phyloP scores from a whole-genome alignment of 2,113 vertebrate genomes.

The Urocitellus parryii region DNA sequence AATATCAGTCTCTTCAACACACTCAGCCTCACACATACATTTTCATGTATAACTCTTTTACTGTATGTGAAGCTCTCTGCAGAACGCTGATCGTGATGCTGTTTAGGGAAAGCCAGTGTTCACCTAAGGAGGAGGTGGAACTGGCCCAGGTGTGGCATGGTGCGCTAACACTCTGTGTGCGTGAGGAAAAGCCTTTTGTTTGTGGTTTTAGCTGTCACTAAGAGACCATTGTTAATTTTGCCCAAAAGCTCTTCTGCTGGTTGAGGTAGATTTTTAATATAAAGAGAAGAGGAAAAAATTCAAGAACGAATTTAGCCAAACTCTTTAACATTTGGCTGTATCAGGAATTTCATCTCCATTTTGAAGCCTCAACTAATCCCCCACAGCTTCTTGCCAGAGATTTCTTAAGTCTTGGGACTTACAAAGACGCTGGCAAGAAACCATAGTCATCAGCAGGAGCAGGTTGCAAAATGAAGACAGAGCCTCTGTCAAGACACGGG shows the following conservation, averaged over 20 bases:
- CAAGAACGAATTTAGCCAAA: slow-evolving; percentile 19
- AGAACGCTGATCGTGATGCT: background rate
- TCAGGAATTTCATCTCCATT: slow-evolving; percentile 60
- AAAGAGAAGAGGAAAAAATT: slow-evolving; percentile 2
- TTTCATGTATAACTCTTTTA: slow-evolving; percentile 50
- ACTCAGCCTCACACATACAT: slow-evolving; percentile 28
- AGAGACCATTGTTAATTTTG: slow-evolving; percentile 35
- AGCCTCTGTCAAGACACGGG: slow-evolving; percentile 46
- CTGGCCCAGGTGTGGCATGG: background rate
- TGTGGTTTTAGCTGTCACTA: background rate
- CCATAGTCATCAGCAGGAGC: slow-evolving; percentile 56
- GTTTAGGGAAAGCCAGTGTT: background rate
- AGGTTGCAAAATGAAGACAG: slow-evolving; percentile 69
- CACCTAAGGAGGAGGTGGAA: background rate
- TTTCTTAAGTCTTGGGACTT: slow-evolving; percentile 62
- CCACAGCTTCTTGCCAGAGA: slow-evolving; percentile 64
- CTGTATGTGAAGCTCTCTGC: slow-evolving; percentile 46
- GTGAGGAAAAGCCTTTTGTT: background rate
- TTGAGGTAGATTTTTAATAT: slow-evolving; percentile 51
- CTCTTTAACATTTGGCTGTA: slow-evolving; percentile 46
- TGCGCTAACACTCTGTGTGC: background rate
- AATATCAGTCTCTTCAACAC: slow-evolving; percentile 51
- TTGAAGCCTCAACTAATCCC: slow-evolving; percentile 70
- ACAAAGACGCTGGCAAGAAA: slow-evolving; percentile 60
- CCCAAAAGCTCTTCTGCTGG: slow-evolving; percentile 48